These are phyloP conservation scores for Platyrinchus mystaceus DNA, from an alignment of 2,797 vertebrate species.

Conservation along the genomic window DNA sequence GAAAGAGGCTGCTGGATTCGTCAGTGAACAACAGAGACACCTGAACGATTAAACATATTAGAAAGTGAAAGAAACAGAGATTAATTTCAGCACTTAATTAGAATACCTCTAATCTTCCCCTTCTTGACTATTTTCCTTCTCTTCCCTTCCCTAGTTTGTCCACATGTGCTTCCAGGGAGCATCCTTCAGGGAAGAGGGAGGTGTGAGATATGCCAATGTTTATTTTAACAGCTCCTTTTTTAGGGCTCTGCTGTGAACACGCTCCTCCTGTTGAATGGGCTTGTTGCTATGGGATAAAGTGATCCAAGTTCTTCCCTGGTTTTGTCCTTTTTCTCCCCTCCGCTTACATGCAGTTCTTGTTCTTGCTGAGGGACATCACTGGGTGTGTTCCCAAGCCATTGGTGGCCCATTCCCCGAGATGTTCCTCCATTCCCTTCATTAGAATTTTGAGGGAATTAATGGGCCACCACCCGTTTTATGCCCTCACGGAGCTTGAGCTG, in stretches of 20 bases:
- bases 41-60: background rate
- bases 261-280: slow-evolving; percentile 45
- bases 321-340: background rate
- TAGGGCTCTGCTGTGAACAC: slow-evolving; percentile 39
- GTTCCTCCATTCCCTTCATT: background rate
- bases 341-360: background rate
- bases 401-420: fast-evolving
- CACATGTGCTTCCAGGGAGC: slow-evolving; percentile 50
- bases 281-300: slow-evolving; percentile 60
- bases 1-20: background rate
- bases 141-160: background rate
- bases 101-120: background rate
- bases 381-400: background rate
- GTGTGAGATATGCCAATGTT: slow-evolving; percentile 63
- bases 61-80: background rate
- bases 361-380: background rate
- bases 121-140: background rate
- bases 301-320: background rate
- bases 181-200: slow-evolving; percentile 51
- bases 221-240: slow-evolving; percentile 65
- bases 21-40: background rate
- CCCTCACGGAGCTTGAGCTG: background rate
- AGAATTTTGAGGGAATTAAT: background rate
- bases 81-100: background rate
- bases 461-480: background rate